A percentile compares a stretch with the other conserved stretches of the same genome.
Conservation (phyloP, 2,888 invertebrate genomes). For the Nymphalis urticae region DNA sequence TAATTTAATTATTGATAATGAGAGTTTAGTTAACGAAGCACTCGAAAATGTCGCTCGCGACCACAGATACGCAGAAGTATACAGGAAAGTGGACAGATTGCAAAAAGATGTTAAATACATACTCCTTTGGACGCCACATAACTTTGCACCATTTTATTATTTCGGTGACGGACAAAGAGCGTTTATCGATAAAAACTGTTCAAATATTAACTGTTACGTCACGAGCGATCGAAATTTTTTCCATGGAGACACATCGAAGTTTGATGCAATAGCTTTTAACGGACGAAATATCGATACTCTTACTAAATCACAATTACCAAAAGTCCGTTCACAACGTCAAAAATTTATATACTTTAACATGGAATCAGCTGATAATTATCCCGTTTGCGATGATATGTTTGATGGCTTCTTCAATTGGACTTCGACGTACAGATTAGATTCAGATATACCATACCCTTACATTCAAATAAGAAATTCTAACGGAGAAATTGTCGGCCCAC, state of each 20-base stretch:
- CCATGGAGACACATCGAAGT: constrained; percentile 53
- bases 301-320: constrained; percentile 48
- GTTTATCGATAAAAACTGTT: constrained; percentile 65
- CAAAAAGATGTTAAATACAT: constrained; percentile 62
- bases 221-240: constrained; percentile 55
- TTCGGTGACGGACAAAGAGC: constrained; percentile 57
- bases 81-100: constrained; percentile 53
- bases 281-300: constrained; percentile 53
- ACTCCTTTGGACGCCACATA: constrained; percentile 59
- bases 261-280: constrained; percentile 67
- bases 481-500: constrained; percentile 62
- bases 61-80: constrained; percentile 59
- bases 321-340: constrained; percentile 54
- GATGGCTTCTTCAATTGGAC: constrained; percentile 75
- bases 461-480: constrained; percentile 53
- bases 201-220: constrained; percentile 63
- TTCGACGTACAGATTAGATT: constrained; percentile 66
- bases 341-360: constrained; percentile 68
- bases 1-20: constrained; percentile 39
- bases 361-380: constrained; percentile 69
- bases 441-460: constrained; percentile 66
- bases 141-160: constrained; percentile 58
- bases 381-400: constrained; percentile 54
- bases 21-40: constrained; percentile 55
- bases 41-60: constrained; percentile 59